Base-by-base conservation (phyloP, 2,888 invertebrate genomes). In the Caenorhabditis drosophilae region DNA sequence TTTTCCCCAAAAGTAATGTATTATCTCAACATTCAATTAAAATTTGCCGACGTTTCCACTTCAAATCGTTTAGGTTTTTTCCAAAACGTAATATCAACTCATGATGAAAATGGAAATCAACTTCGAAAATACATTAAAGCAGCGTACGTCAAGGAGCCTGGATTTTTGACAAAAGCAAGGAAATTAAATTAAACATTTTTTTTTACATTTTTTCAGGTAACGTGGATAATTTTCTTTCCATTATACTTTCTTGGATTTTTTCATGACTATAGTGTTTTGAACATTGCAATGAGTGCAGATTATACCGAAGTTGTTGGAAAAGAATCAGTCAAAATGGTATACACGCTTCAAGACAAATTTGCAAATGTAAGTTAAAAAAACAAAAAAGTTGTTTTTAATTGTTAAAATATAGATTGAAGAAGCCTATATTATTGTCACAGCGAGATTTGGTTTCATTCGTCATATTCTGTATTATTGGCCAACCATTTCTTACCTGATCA, bases 341-440 rank as follows among this genome's bases (percentile, higher is more conserved):
- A 78, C 26, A 73, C 79, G 25, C 51, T 81, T 44, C 79, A 81
- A 38, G 79, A 78, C 54, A 72, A 76, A 49, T 77, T 73, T 59
- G 74, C 78, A 2, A 76, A 78, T 68, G 81, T 81, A 35, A 49
- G 46, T 48, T 26, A 15, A 22, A 36, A 11, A 12, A n/a, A n/a
- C 20, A 38, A 6, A 40, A 18, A 16, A 4, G n/a, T 15, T 25
- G 9, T 42, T 42, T 23, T 2, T 12, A 18, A 20, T n/a, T 20
- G 7, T 40, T 12, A 42, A 42, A 23, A 42, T 42, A n/a, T 51
- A 76, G 76, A 58, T 74, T 22, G 76, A 76, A 47, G 54, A 67
- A 15, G 74, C 74, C 12, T 52, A 68, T 16, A 40, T 76, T 4
- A 46, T 66, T 9, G 63, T 78, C n/a, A 58, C 67, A 12, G 80